Base-by-base conservation (phyloP, 2,888 invertebrate species). In the Lottia scabra region DNA sequence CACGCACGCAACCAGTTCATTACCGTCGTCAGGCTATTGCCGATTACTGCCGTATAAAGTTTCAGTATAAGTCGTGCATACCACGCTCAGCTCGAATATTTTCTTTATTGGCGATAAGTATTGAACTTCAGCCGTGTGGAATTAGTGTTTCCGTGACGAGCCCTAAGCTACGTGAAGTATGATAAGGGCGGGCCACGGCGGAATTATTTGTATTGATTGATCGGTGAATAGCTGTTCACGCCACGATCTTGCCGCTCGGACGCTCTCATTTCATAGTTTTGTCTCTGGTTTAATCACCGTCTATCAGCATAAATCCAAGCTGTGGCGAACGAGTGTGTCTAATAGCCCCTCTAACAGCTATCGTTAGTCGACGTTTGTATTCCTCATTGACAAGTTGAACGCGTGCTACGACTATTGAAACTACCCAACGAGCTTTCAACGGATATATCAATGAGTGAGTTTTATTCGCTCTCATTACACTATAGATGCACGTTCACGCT, bases 211-310 rank as follows among this genome's bases (percentile, higher is more conserved):
- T 48, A 68, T 68, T 56, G 62, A 68, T 68, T 68, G 56, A 68
- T 38, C 62, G 30, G 56, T 62, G 56, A 43, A 62, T 56, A 62
- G 56, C 62, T 62, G 62, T 38, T 68, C 68, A 56, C 43, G 56
- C 68, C 38, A 68, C 62, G 48, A 62, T 62, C 68, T 19, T 38
- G 62, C 56, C 68, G 68, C 62, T 38, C 48, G 62, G 48, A 56
- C 68, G 62, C 38, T 68, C 68, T 30, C 68, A 56, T 56, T 68
- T 68, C 62, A 62, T 62, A 62, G 68, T 68, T 68, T 68, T 68
- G 68, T 68, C 68, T 68, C 56, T 56, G 15, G 30, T 48, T 68
- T 68, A 68, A 68, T 68, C 68, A 68, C 68, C 56, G 68, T 56
- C 27, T 56, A 68, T 68, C 68, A 38, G 56, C 38, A 62, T 68